Conservation (phyloP, 2,888 invertebrate genomes). For the Deilephila porcellus region DNA sequence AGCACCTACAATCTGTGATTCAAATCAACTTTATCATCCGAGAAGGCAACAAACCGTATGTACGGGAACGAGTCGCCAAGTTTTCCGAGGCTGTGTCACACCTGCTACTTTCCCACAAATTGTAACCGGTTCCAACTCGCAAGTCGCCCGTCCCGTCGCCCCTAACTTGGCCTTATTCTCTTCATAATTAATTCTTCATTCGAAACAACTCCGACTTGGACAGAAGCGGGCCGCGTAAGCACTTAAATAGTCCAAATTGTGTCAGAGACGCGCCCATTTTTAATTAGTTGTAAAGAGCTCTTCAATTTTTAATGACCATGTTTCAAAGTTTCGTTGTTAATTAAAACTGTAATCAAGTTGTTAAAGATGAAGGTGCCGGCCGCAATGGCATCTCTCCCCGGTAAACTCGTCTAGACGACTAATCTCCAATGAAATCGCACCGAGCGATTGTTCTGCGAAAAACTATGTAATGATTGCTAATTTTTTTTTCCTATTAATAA, state of each 20-base stretch:
- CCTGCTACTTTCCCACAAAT: constrained; percentile 83
- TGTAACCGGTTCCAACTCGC: constrained; percentile 76
- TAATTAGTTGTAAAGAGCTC: constrained; percentile 78
- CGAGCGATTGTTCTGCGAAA: background rate
- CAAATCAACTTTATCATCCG: constrained; percentile 81
- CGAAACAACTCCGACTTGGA: constrained; percentile 79
- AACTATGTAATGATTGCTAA: no score
- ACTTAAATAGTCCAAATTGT: constrained; percentile 82
- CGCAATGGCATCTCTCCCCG: constrained; percentile 48
- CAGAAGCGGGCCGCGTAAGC: constrained; percentile 77
- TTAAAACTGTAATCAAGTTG: constrained; percentile 59
- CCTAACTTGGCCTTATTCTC: constrained; percentile 72
- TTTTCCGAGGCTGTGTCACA: constrained; percentile 72
- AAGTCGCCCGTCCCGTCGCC: constrained; percentile 65
- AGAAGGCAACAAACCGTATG: constrained; percentile 81
- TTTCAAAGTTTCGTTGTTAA: constrained; percentile 70
- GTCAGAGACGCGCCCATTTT: constrained; percentile 80
- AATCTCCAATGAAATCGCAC: constrained; percentile 2
- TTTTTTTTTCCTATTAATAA: no score
- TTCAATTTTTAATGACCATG: constrained; percentile 78
- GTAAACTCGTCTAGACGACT: constrained; percentile 18
- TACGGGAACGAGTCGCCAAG: constrained; percentile 63
- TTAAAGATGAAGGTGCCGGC: constrained; percentile 41
- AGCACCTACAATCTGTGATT: constrained; percentile 79
- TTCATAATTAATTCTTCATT: constrained; percentile 85